These are phyloP conservation scores for Tichodroma muraria DNA, from an alignment of 2,113 vertebrate species.

Conservation along the genomic window DNA sequence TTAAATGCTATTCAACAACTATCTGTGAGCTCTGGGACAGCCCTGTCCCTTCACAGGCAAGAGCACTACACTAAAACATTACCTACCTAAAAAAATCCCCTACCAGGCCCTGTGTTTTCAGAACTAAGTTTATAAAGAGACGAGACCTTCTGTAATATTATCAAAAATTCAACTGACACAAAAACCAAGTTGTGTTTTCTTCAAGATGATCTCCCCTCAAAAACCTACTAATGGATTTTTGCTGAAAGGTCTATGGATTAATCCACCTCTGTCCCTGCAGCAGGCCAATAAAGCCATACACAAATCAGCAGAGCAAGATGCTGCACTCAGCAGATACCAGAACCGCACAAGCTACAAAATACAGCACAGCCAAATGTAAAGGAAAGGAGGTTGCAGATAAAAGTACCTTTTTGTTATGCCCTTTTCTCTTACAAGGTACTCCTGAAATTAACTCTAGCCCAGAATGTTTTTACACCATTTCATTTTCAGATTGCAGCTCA, in stretches of 20 bases:
- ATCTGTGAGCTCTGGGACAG: background rate
- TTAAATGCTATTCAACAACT: background rate
- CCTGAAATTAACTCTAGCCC: background rate
- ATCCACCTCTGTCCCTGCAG: constrained; percentile 1
- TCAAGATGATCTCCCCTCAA: background rate
- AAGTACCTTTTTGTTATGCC: background rate
- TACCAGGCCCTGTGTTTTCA: background rate
- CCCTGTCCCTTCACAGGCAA: background rate
- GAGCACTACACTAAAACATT: background rate
- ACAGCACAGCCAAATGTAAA: background rate
- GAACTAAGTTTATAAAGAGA: background rate
- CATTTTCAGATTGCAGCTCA: background rate
- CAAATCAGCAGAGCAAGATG: constrained; percentile 4
- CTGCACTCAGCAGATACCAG: constrained; percentile 2
- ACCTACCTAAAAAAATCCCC: background rate
- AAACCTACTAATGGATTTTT: background rate
- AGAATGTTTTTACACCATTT: background rate
- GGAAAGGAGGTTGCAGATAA: background rate
- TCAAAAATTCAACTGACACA: background rate
- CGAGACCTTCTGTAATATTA: background rate
- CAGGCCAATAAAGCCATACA: background rate
- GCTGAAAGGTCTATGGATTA: background rate
- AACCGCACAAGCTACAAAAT: background rate
- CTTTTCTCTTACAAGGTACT: background rate
- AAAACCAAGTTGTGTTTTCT: background rate